Conservation (phyloP, 2,113 vertebrate species). For the Emydura subglobosa region DNA sequence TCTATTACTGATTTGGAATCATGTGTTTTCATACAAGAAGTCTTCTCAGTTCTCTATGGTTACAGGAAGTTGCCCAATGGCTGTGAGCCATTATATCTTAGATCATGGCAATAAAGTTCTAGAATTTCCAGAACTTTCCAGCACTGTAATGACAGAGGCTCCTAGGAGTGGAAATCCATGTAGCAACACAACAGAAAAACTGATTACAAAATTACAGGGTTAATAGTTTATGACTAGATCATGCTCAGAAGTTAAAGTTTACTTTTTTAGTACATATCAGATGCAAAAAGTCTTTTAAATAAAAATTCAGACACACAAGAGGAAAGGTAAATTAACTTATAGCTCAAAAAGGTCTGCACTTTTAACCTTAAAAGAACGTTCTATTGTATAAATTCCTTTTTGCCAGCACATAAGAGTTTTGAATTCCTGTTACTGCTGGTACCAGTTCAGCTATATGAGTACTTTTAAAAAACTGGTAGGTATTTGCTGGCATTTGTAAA, state of each 20-base stretch:
- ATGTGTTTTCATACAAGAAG: background rate
- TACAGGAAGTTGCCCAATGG: background rate
- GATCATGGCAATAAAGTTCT: background rate
- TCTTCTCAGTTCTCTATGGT: background rate
- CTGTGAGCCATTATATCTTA: background rate
- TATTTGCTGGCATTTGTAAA: background rate
- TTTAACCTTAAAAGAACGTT: background rate
- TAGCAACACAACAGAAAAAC: background rate
- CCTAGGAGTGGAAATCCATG: background rate
- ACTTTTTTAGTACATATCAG: background rate
- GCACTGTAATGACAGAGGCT: background rate
- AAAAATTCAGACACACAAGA: background rate
- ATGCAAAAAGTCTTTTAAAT: background rate
- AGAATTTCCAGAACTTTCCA: background rate
- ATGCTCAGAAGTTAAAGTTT: background rate
- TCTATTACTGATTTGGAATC: background rate
- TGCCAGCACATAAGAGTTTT: background rate
- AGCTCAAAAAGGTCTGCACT: background rate
- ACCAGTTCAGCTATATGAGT: background rate
- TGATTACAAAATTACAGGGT: background rate
- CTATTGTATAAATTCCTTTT: background rate
- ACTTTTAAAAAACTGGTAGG: background rate
- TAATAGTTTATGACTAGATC: background rate
- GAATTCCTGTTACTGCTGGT: background rate
- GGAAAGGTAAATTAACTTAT: background rate